phyloP scores from a whole-genome alignment of 35 echinoderm and acorn worm species.

The Apostichopus californicus region DNA sequence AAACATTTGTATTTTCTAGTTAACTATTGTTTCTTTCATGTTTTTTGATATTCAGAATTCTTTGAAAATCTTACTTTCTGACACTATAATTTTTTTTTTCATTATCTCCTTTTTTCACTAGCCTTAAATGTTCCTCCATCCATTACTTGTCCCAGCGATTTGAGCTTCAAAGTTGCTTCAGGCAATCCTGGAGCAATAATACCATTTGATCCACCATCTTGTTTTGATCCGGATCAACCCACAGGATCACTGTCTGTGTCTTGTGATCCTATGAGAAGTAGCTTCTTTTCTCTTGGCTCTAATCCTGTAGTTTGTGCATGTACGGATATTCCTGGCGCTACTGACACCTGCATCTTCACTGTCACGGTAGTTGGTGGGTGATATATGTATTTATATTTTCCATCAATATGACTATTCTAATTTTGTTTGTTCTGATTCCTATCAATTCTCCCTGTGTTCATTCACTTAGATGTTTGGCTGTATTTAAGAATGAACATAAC shows the following conservation, averaged over 20 bases:
- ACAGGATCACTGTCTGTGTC: not conserved
- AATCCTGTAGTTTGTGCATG: not conserved
- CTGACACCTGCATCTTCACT: not conserved
- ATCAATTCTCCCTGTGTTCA: too few relatives aligned
- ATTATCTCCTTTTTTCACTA: not conserved
- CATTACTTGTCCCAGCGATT: not conserved
- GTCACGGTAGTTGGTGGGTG: not conserved
- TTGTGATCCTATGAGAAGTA: not conserved
- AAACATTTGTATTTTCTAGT: too few relatives aligned
- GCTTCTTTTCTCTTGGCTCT: not conserved
- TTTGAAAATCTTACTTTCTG: too few relatives aligned
- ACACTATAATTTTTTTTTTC: too few relatives aligned
- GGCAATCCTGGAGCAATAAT: not conserved
- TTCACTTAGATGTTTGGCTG: too few relatives aligned
- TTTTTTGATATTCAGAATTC: too few relatives aligned
- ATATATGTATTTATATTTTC: not conserved
- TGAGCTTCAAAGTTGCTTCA: not conserved
- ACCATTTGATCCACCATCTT: not conserved
- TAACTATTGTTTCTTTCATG: too few relatives aligned
- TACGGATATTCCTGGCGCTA: not conserved
- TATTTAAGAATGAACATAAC: too few relatives aligned
- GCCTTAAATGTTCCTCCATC: not conserved
- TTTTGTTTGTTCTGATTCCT: too few relatives aligned
- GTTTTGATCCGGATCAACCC: not conserved
- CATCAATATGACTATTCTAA: too few relatives aligned